Conservation (phyloP, 2,888 invertebrate genomes). For the Hermaeophaga mercurialis region DNA sequence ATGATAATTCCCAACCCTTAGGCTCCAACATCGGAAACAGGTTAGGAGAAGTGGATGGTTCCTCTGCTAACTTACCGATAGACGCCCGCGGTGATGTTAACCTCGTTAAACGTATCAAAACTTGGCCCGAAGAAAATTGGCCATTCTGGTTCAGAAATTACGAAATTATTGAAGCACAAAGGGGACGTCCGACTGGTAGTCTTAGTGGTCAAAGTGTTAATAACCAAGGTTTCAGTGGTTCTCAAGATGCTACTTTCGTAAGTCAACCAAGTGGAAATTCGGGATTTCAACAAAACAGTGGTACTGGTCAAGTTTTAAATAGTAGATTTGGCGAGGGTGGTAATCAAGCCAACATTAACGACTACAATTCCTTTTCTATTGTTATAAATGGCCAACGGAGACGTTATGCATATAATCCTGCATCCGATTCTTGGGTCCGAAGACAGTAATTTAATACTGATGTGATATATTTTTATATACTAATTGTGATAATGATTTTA, state of each 20-base stretch:
- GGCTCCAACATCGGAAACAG: conserved; percentile 53
- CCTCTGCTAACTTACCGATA: conserved; percentile 62
- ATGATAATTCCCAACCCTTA: neutral
- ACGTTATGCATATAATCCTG: conserved; percentile 15
- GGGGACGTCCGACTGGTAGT: conserved; percentile 23
- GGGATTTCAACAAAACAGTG: neutral
- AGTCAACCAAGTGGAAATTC: neutral
- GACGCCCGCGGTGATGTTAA: conserved; percentile 70
- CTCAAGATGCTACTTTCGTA: neutral
- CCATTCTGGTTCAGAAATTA: conserved; percentile 78
- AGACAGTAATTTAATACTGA: neutral
- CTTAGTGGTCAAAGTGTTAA: neutral
- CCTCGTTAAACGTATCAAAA: conserved; percentile 66
- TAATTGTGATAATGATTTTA: no score
- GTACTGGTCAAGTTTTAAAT: neutral
- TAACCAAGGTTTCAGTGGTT: neutral
- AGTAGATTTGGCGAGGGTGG: conserved; percentile 6
- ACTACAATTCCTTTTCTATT: conserved; percentile 7
- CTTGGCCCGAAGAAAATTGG: conserved; percentile 68
- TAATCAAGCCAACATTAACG: neutral
- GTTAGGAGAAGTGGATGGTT: conserved; percentile 59
- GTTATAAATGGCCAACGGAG: conserved; percentile 6
- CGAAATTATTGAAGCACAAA: conserved; percentile 63
- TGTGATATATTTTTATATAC: no score
- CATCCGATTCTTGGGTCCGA: conserved; percentile 15